Evolutionary conservation across 2,113 vertebrate genomes (phyloP).

Genomic region (Catharus fuscescens): DNA sequence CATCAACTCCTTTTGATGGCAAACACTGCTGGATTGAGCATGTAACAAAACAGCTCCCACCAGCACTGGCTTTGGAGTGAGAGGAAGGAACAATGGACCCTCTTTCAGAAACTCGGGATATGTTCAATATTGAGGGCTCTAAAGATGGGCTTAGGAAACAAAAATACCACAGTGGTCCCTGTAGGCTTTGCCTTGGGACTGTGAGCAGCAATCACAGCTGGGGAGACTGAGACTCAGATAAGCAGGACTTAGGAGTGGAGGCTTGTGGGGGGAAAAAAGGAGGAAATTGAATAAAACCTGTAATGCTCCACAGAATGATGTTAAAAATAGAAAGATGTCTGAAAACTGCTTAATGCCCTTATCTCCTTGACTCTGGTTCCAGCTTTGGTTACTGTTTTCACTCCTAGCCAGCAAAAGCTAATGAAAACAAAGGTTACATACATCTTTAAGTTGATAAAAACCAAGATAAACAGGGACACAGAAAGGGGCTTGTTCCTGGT

Average conservation of each 20-base stretch:
- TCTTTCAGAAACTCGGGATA: background rate
- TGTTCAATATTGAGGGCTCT: background rate
- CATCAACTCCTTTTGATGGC: slow-evolving; percentile 25
- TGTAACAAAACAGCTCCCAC: slow-evolving; percentile 35
- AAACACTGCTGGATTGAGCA: background rate
- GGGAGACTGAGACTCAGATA: background rate
- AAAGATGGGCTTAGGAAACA: slow-evolving; percentile 38
- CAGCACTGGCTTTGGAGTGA: background rate
- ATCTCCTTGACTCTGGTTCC: slow-evolving; percentile 56
- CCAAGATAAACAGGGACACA: slow-evolving; percentile 60
- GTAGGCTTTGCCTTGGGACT: slow-evolving; percentile 6
- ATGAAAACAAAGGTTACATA: slow-evolving; percentile 69
- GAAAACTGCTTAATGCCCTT: slow-evolving; percentile 61
- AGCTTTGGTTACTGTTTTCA: slow-evolving; percentile 66
- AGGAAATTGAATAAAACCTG: slow-evolving; percentile 64
- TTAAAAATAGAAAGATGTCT: slow-evolving; percentile 63
- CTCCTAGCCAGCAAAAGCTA: slow-evolving; percentile 58
- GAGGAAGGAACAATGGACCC: slow-evolving; percentile 9
- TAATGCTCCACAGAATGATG: slow-evolving; percentile 24
- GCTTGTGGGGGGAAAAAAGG: background rate
- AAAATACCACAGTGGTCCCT: slow-evolving; percentile 28
- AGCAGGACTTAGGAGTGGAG: slow-evolving; percentile 6
- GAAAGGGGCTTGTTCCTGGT: slow-evolving; percentile 56
- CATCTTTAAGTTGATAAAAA: slow-evolving; percentile 67
- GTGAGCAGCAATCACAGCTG: background rate